phyloP scores from a whole-genome alignment of 2,888 invertebrate genomes.

The Platycheirus albimanus region DNA sequence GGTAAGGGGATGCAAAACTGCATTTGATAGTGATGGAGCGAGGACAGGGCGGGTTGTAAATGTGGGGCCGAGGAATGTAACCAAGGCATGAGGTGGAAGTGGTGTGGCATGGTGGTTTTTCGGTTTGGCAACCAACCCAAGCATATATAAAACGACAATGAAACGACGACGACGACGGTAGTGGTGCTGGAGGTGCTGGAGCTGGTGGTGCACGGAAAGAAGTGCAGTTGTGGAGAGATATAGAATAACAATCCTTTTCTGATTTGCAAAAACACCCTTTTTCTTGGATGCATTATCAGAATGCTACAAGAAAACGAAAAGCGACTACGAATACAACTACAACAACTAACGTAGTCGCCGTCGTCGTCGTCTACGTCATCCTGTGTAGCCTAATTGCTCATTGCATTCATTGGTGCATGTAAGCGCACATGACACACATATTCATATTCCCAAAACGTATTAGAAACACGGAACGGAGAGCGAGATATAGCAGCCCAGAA shows the following conservation, averaged over 20 bases:
- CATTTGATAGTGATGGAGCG: conserved; percentile 52
- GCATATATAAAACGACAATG: conserved; percentile 33
- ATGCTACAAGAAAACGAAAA: conserved; percentile 11
- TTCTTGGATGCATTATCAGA: conserved; percentile 48
- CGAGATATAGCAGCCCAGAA: conserved; percentile 24
- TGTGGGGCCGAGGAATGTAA: conserved; percentile 40
- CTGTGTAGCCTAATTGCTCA: conserved; percentile 72
- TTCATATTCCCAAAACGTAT: conserved; percentile 71
- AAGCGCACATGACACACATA: conserved; percentile 72
- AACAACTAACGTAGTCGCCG: conserved; percentile 16
- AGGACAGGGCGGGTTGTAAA: background rate
- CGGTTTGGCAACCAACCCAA: conserved; percentile 64
- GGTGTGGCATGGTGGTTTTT: conserved; percentile 57
- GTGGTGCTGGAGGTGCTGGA: conserved; percentile 15
- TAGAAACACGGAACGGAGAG: conserved; percentile 42
- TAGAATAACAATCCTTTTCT: conserved; percentile 63
- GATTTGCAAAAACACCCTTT: conserved; percentile 50
- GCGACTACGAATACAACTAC: conserved; percentile 7
- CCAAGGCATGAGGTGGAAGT: conserved; percentile 45
- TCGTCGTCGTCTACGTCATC: conserved; percentile 46
- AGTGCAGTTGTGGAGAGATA: conserved; percentile 20
- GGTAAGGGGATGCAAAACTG: conserved; percentile 52
- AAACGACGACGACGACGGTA: too few species aligned
- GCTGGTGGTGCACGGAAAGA: too few species aligned
- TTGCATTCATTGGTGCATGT: conserved; percentile 74